These are phyloP conservation scores for Aspiorhynchus laticeps DNA, from an alignment of 2,113 vertebrate genomes.

Conservation along the genomic window DNA sequence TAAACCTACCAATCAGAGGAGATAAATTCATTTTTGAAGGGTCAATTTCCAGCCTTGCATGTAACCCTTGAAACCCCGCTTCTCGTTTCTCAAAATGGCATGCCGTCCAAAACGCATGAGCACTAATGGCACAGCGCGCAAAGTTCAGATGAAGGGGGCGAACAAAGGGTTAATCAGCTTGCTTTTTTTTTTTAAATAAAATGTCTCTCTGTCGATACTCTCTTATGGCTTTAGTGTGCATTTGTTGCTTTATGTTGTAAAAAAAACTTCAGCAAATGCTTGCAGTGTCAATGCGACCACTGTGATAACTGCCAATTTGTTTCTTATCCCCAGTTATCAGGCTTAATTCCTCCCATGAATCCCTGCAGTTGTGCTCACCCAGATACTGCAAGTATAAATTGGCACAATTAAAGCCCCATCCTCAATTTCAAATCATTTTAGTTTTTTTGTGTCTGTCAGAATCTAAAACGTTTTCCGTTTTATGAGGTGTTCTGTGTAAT, in stretches of 20 bases:
- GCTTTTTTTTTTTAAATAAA: constrained; percentile 60
- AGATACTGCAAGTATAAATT: constrained; percentile 84
- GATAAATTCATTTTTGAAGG: constrained; percentile 59
- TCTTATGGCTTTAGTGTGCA: constrained; percentile 69
- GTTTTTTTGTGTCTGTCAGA: constrained; percentile 66
- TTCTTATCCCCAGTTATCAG: constrained; percentile 63
- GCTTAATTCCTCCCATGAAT: constrained; percentile 67
- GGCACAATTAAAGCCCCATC: constrained; percentile 79
- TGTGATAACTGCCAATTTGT: constrained; percentile 67
- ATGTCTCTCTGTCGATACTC: constrained; percentile 64
- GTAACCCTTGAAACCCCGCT: constrained; percentile 17
- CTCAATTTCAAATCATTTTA: constrained; percentile 55
- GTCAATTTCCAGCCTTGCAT: constrained; percentile 59
- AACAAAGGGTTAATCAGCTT: constrained; percentile 71
- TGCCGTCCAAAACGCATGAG: constrained; percentile 63
- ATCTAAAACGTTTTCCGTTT: constrained; percentile 62
- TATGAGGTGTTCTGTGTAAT: constrained; percentile 56
- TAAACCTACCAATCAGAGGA: constrained; percentile 42
- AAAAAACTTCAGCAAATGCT: constrained; percentile 71
- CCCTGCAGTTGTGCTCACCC: constrained; percentile 95
- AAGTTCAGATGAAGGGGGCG: constrained; percentile 65
- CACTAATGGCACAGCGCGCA: constrained; percentile 58
- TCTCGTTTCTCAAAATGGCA: constrained; percentile 56
- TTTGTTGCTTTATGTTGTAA: constrained; percentile 68
- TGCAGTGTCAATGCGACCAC: constrained; percentile 53